Evolutionary conservation across 2,888 invertebrate species (phyloP), one percentile per base, ranked within the genome.

Genomic region (Sminthurinus aureus): DNA sequence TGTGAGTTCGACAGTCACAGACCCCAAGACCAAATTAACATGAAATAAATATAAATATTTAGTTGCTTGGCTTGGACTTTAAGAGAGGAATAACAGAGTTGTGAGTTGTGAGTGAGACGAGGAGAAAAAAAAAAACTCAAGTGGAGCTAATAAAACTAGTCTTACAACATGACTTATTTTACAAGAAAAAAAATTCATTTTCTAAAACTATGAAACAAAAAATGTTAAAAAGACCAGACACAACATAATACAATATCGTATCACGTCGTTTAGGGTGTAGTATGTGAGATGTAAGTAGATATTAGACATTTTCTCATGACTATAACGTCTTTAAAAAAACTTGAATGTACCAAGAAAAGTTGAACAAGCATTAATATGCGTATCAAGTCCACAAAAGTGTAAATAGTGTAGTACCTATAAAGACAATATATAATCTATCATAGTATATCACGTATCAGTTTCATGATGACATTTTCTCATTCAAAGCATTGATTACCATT

Each of bases 101-200:
- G n/a, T n/a, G n/a, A n/a, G n/a, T n/a, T n/a, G n/a, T 58, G 58
- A 71, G 71, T n/a, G 71, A 71, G 71, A 71, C 18, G n/a, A 20
- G n/a, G 71, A 24, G 11, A 24, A 20, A 24, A 20, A 24, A 20
- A 24, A 20, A 24, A 38, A 1, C 6, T 38, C 38, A 38, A 24
- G 71, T 22, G 71, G 24, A 71, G 71, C 22, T 24, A 71, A 71
- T 24, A 71, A 71, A 71, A 73, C 15, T 26, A 73, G 22, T 73
- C 26, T 73, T 24, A 73, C 24, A 24, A 26, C 18, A 69, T 6
- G 58, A 58, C 58, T 13, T 66, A 69, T 2, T 58, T 58, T 58
- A 22, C 11, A 15, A 22, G 24, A 73, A 73, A 24, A 73, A 24
- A 18, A 58, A 58, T 6, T 15, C 58, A 58, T 58, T 58, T 58